phyloP scores from a whole-genome alignment of 2,888 invertebrate species.

The Chamaedrilus cognettii region DNA sequence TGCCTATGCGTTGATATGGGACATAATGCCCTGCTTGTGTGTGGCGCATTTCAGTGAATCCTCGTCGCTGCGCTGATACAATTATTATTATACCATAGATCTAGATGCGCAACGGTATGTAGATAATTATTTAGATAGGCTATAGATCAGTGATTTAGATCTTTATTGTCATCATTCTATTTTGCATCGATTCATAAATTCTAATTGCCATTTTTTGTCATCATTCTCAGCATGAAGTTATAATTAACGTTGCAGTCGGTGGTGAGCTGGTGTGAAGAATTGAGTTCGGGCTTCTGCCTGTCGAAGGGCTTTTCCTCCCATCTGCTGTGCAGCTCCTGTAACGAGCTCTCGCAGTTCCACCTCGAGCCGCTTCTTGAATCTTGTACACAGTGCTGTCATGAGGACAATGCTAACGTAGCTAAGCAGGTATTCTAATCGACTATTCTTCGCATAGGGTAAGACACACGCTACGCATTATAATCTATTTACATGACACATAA shows the following conservation, averaged over 20 bases:
- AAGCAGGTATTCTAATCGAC: too few relatives aligned
- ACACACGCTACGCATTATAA: not conserved
- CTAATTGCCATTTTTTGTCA: not conserved
- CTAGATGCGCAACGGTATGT: too few relatives aligned
- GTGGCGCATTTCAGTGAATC: too few relatives aligned
- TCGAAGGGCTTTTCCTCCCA: conserved; percentile 83
- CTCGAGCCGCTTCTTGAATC: conserved; percentile 65
- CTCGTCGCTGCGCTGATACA: too few relatives aligned
- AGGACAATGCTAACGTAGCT: conserved; percentile 66
- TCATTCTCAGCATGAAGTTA: conserved; percentile 1
- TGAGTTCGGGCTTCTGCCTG: conserved; percentile 65
- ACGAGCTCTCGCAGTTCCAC: conserved; percentile 76
- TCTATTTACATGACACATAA: not conserved
- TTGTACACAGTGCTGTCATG: conserved; percentile 53
- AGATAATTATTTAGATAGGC: too few relatives aligned
- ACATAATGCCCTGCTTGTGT: too few relatives aligned
- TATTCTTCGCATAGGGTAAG: not conserved
- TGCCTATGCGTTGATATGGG: too few relatives aligned
- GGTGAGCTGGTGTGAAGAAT: conserved; percentile 24
- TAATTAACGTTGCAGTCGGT: conserved; percentile 22
- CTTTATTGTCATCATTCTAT: too few relatives aligned
- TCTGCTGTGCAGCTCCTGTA: conserved; percentile 85
- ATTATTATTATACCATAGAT: too few relatives aligned
- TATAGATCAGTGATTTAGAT: too few relatives aligned
- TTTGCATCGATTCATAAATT: too few relatives aligned